Evolutionary conservation across 2,888 invertebrate genomes (phyloP).

Genomic region (Dynastes maya): DNA sequence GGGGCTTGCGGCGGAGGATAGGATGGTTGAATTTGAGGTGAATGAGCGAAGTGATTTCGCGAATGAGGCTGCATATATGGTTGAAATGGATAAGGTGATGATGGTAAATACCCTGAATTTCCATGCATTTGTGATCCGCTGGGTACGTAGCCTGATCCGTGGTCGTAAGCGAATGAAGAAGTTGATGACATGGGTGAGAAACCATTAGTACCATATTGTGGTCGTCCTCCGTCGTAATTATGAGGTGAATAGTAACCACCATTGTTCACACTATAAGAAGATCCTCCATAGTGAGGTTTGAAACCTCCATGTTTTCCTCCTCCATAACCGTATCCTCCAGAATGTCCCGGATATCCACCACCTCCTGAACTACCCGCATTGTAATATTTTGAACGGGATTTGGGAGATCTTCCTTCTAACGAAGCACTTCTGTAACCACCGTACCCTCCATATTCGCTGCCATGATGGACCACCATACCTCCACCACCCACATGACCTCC

Average conservation of each 20-base stretch:
- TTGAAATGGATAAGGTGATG: background rate
- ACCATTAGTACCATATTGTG: background rate
- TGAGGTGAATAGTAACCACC: background rate
- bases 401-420: background rate
- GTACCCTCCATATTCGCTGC: constrained; percentile 52
- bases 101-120: constrained; percentile 46
- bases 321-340: background rate
- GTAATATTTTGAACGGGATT: constrained; percentile 13
- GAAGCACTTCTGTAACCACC: constrained; percentile 51
- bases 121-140: background rate
- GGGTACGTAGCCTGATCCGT: background rate
- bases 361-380: constrained; percentile 14
- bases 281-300: constrained; percentile 15
- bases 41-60: constrained; percentile 30
- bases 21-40: constrained; percentile 49
- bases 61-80: constrained; percentile 29
- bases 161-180: background rate
- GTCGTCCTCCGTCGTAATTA: background rate
- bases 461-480: background rate
- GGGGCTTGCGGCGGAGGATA: constrained; percentile 53
- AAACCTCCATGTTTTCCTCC: constrained; percentile 16
- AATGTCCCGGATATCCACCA: background rate
- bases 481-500: constrained; percentile 53
- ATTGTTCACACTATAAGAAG: background rate
- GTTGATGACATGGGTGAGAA: background rate